Conservation (phyloP, 2,113 vertebrate genomes). For the Grammomys surdaster region DNA sequence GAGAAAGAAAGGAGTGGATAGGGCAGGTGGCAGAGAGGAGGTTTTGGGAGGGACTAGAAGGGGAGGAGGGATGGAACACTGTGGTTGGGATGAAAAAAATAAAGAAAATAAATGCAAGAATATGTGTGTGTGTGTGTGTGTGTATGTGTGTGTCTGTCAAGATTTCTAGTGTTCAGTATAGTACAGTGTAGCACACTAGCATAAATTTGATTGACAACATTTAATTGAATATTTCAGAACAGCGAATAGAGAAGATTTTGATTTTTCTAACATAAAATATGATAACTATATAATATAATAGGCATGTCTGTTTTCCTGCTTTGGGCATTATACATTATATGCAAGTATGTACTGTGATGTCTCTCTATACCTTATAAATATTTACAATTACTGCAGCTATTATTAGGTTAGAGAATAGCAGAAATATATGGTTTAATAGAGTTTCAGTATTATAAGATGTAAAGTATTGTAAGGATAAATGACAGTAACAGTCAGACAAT, state of each 20-base stretch:
- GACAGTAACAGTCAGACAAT: not conserved
- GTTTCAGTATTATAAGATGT: not conserved
- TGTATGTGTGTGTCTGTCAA: not conserved
- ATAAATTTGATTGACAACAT: not conserved
- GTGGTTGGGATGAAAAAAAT: too few species aligned
- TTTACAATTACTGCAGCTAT: not conserved
- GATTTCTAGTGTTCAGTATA: not conserved
- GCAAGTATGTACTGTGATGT: not conserved
- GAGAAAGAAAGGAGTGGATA: not conserved
- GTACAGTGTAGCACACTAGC: not conserved
- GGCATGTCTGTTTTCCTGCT: not conserved
- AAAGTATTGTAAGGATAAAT: not conserved
- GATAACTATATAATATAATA: not conserved
- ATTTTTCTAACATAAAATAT: not conserved
- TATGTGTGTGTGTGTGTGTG: not conserved
- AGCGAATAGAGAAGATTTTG: not conserved
- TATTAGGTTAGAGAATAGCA: not conserved
- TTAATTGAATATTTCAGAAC: not conserved
- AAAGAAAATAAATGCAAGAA: not conserved
- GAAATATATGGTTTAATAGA: not conserved
- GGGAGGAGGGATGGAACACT: not conserved
- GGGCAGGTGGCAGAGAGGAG: not conserved
- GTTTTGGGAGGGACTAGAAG: not conserved
- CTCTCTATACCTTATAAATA: not conserved
- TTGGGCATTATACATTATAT: not conserved